Conservation (phyloP, 2,797 vertebrate species). For the Pogoniulus pusillus region DNA sequence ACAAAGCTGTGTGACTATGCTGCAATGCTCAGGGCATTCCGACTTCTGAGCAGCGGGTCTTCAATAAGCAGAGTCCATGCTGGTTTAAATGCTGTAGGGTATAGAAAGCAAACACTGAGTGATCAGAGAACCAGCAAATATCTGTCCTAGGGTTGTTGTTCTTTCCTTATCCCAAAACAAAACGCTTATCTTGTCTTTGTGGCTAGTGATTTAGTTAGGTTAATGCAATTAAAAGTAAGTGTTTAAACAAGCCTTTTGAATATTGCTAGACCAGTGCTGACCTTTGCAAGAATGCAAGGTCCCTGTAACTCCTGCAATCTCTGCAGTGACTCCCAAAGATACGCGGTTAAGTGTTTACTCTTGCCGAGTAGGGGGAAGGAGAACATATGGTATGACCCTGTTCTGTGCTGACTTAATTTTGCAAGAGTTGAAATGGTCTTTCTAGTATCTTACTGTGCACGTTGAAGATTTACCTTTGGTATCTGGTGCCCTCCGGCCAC, state of each 20-base stretch:
- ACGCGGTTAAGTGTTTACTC: not conserved
- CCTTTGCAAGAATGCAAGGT: constrained; percentile 25
- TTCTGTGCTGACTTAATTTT: not conserved
- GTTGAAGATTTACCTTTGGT: not conserved
- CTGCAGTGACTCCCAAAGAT: not conserved
- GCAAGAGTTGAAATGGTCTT: not conserved
- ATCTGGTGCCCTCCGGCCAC: constrained; percentile 17
- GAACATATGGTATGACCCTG: not conserved
- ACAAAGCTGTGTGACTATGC: accelerated
- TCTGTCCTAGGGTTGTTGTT: not conserved
- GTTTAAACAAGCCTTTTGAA: constrained; percentile 21
- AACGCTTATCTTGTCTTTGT: not conserved
- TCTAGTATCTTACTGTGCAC: not conserved
- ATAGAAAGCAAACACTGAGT: not conserved
- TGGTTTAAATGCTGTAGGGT: not conserved
- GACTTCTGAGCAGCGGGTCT: not conserved
- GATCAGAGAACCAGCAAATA: not conserved
- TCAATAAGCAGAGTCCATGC: not conserved
- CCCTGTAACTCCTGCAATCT: not conserved
- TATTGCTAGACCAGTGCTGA: not conserved
- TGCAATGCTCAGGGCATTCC: not conserved
- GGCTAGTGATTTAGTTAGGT: not conserved
- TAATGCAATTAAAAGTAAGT: constrained; percentile 45
- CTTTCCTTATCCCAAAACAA: not conserved
- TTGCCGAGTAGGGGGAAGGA: not conserved